A percentile compares a stretch with the other conserved stretches of the same genome.
phyloP scores from a whole-genome alignment of 2,797 vertebrate species.

The Ammospiza maritima region DNA sequence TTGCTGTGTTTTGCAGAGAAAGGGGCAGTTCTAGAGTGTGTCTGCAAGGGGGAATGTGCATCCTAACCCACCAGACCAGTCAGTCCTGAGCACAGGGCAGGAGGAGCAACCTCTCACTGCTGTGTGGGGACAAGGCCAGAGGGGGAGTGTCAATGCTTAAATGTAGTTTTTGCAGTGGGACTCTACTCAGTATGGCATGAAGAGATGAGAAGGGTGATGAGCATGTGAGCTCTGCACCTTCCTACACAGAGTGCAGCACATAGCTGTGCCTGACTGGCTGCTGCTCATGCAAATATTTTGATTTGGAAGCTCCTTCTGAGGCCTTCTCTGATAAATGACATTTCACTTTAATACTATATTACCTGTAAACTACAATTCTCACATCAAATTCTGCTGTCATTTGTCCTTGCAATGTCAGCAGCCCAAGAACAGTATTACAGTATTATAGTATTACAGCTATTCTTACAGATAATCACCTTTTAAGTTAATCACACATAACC shows the following conservation, averaged over 20 bases:
- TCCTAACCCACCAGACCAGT: neutral
- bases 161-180: neutral
- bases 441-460: neutral
- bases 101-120: neutral
- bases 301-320: neutral
- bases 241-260: neutral
- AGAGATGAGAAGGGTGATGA: neutral
- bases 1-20: neutral
- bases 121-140: neutral
- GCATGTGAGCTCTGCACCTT: neutral
- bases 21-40: neutral
- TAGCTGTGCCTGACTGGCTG: neutral
- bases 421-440: neutral
- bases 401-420: constrained; percentile 6
- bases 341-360: neutral
- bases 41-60: neutral
- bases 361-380: neutral
- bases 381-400: neutral
- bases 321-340: neutral
- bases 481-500: neutral
- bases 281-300: neutral
- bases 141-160: rapidly evolving
- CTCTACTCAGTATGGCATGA: neutral
- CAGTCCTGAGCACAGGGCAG: neutral
- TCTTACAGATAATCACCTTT: constrained; percentile 21